Evolutionary conservation across 2,888 invertebrate genomes (phyloP).

Genomic region (Mesorhabditis sp.): DNA sequence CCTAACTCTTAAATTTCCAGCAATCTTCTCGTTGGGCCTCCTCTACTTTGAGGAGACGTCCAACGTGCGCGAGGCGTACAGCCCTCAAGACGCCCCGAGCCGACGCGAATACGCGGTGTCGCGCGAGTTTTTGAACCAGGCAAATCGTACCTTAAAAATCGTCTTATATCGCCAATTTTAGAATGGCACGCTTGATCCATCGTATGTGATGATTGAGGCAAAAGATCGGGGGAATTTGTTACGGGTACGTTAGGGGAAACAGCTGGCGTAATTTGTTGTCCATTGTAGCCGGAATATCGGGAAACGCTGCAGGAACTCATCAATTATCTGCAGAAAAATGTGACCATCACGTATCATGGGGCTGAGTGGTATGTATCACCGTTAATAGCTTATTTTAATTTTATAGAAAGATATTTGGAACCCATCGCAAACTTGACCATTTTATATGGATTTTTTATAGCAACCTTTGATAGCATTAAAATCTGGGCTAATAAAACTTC

Average conservation of each 20-base stretch:
- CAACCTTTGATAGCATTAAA: too few species aligned
- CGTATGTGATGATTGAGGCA: slow-evolving; percentile 51
- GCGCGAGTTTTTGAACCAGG: slow-evolving; percentile 49
- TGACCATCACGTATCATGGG: slow-evolving; percentile 22
- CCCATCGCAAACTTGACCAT: too few species aligned
- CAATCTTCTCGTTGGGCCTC: slow-evolving; percentile 33
- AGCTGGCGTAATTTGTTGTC: neutral
- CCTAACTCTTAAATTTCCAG: slow-evolving; percentile 20
- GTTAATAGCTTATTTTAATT: neutral
- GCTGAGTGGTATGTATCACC: neutral
- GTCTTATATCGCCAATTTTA: slow-evolving; percentile 17
- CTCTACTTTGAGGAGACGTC: slow-evolving; percentile 45
- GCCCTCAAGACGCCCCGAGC: slow-evolving; percentile 45
- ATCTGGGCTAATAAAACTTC: too few species aligned
- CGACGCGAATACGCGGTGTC: slow-evolving; percentile 44
- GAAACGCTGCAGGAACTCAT: slow-evolving; percentile 39
- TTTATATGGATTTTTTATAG: too few species aligned
- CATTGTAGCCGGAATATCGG: slow-evolving; percentile 27
- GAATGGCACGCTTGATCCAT: slow-evolving; percentile 52
- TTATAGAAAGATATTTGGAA: neutral
- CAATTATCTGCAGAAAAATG: slow-evolving; percentile 44
- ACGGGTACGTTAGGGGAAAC: slow-evolving; percentile 14
- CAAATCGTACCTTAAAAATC: slow-evolving; percentile 11
- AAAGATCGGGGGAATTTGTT: slow-evolving; percentile 43
- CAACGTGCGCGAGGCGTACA: slow-evolving; percentile 51